Conservation (phyloP, 2,888 invertebrate species). For the Schrankia costaestrigalis region DNA sequence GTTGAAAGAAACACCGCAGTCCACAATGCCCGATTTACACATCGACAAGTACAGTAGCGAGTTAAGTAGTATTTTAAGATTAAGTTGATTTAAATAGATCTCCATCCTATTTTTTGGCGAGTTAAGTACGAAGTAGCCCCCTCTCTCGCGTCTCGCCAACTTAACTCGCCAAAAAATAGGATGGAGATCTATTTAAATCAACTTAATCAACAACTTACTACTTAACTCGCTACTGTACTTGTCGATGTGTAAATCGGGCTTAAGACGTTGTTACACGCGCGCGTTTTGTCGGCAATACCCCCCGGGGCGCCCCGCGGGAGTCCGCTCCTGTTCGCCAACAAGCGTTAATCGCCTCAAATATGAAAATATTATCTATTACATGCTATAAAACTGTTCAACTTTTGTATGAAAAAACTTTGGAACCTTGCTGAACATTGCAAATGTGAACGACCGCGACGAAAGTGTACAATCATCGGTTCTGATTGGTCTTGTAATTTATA, state of each 20-base stretch:
- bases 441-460: constrained; percentile 36
- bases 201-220: too few species aligned
- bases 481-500: constrained; percentile 34
- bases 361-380: constrained; percentile 58
- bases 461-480: constrained; percentile 36
- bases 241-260: too few species aligned
- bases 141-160: too few species aligned
- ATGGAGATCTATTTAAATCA: too few species aligned
- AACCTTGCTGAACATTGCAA: constrained; percentile 25
- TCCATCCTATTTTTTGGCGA: too few species aligned
- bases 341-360: constrained; percentile 59
- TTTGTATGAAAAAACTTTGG: constrained; percentile 19
- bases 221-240: too few species aligned
- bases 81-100: too few species aligned
- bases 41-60: too few species aligned
- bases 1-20: constrained; percentile 21
- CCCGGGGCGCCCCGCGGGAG: constrained; percentile 66
- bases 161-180: too few species aligned
- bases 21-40: too few species aligned
- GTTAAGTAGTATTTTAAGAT: too few species aligned
- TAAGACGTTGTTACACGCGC: constrained; percentile 47
- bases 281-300: constrained; percentile 38
- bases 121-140: too few species aligned
- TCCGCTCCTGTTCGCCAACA: constrained; percentile 52
- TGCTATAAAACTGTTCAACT: constrained; percentile 40